phyloP scores from a whole-genome alignment of 1,140 invertebrate species.

The Tetramorium simillimum region DNA sequence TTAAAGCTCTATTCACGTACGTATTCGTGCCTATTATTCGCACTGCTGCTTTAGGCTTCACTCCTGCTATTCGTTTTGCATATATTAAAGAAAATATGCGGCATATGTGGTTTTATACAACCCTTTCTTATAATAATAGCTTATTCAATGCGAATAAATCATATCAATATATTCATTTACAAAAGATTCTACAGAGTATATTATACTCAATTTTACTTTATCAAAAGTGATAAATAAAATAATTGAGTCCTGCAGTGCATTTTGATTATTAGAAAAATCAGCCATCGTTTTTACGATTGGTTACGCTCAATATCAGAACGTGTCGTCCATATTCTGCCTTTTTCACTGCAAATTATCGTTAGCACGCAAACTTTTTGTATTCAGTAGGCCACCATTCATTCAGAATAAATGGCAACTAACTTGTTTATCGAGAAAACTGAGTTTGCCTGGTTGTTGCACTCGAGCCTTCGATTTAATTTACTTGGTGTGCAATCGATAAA shows the following conservation, averaged over 20 bases:
- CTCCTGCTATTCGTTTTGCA: slow-evolving; percentile 14
- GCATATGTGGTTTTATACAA: neutral
- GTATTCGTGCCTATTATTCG: slow-evolving; percentile 51
- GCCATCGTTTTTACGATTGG: neutral
- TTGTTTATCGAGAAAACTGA: slow-evolving; percentile 33
- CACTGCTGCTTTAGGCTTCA: slow-evolving; percentile 1
- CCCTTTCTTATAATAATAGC: slow-evolving; percentile 1
- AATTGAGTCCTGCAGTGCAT: neutral
- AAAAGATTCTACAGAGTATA: neutral
- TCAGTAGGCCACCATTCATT: neutral
- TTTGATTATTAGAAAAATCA: neutral
- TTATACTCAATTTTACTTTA: neutral
- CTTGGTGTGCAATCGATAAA: slow-evolving; percentile 42
- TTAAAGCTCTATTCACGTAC: slow-evolving; percentile 31
- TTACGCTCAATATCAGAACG: neutral
- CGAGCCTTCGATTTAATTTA: slow-evolving; percentile 33
- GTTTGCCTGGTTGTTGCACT: slow-evolving; percentile 7
- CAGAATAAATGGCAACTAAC: slow-evolving; percentile 27
- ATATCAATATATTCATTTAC: neutral
- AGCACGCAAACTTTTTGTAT: neutral
- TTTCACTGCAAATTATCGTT: neutral
- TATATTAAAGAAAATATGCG: slow-evolving; percentile 1
- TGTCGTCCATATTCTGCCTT: neutral
- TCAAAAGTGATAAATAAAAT: neutral
- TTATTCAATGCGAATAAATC: neutral